phyloP scores from a whole-genome alignment of 2,113 vertebrate genomes.

The Gnathonemus longibarbis region DNA sequence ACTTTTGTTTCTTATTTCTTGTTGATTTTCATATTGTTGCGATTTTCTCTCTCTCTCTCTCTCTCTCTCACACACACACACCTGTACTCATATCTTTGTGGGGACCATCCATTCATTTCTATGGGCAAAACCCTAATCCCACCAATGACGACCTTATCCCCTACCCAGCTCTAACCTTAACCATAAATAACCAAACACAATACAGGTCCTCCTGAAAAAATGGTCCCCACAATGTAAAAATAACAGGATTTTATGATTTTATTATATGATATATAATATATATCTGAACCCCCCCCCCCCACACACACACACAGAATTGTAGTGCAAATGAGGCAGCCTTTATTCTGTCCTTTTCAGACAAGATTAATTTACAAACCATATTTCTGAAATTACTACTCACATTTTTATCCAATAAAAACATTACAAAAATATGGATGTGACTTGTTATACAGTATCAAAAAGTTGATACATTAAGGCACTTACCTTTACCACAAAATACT shows the following conservation, averaged over 20 bases:
- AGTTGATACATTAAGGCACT: slow-evolving; percentile 21
- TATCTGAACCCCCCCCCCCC: too few species aligned
- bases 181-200: too few species aligned
- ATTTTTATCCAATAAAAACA: slow-evolving; percentile 17
- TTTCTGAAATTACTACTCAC: slow-evolving; percentile 18
- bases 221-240: too few species aligned
- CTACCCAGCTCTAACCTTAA: too few species aligned
- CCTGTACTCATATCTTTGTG: not conserved
- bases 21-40: too few species aligned
- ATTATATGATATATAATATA: too few species aligned
- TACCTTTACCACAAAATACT: slow-evolving; percentile 13
- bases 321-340: slow-evolving; percentile 19
- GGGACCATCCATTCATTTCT: too few species aligned
- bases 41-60: too few species aligned
- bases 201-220: too few species aligned
- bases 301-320: not conserved
- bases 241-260: too few species aligned
- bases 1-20: not conserved
- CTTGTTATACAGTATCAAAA: slow-evolving; percentile 4
- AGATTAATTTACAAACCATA: slow-evolving; percentile 12
- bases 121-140: too few species aligned
- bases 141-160: too few species aligned
- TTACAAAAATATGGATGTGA: slow-evolving; percentile 24
- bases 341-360: slow-evolving; percentile 15
- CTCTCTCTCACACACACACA: not conserved